Percentiles rank a stretch among this genome's conserved stretches.
These are phyloP conservation scores for Drosophila ogumai DNA, from an alignment of 1,140 invertebrate genomes.

Conservation along the genomic window DNA sequence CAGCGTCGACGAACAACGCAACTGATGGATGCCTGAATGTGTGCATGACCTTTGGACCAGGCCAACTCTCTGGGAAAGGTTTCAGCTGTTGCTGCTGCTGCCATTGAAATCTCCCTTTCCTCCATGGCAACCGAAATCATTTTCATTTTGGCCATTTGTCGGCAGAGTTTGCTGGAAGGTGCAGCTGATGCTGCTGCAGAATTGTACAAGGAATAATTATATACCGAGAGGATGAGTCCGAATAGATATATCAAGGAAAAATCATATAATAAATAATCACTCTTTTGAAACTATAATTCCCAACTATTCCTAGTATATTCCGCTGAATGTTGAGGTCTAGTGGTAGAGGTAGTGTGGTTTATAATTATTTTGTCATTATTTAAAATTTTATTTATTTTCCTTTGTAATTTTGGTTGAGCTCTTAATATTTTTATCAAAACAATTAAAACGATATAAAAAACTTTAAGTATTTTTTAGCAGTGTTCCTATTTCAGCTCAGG, in stretches of 20 bases:
- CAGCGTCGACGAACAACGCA: conserved; percentile 1
- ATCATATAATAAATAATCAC: too few species aligned
- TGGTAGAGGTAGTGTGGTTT: too few species aligned
- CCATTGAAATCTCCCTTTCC: neutral
- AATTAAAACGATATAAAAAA: neutral
- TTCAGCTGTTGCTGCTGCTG: conserved; percentile 24
- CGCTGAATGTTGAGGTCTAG: too few species aligned
- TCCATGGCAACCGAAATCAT: neutral
- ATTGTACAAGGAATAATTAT: too few species aligned
- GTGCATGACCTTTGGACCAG: conserved; percentile 16
- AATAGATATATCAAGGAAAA: too few species aligned
- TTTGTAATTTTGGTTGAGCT: too few species aligned
- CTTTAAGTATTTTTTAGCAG: neutral
- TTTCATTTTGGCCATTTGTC: conserved; percentile 2
- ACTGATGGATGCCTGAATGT: conserved; percentile 12
- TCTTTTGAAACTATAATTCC: too few species aligned
- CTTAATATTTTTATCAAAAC: too few species aligned
- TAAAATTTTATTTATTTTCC: too few species aligned
- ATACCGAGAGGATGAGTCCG: too few species aligned
- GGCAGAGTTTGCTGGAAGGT: neutral
- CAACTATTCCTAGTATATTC: too few species aligned
- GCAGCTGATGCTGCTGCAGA: neutral
- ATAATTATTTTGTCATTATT: too few species aligned
- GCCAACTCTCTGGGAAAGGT: conserved; percentile 10
- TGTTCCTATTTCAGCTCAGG: neutral